Conservation (phyloP, 2,113 vertebrate species). For the Peucedramus taeniatus region DNA sequence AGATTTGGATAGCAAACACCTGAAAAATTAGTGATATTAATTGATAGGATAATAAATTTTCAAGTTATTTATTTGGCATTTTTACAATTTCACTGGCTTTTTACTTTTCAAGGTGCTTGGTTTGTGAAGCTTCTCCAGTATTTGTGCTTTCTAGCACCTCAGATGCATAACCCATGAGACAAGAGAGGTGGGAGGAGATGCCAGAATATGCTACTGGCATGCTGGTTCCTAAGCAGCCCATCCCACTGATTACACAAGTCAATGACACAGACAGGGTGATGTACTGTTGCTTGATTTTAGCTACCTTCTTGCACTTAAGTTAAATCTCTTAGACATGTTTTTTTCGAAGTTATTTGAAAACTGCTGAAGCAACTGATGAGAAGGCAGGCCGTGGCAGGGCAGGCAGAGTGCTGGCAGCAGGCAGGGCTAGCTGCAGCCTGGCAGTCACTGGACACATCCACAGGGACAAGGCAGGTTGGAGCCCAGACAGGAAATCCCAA, state of each 20-base stretch:
- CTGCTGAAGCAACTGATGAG: background rate
- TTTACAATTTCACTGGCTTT: background rate
- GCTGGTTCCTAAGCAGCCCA: background rate
- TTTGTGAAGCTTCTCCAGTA: background rate
- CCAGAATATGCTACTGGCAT: no score
- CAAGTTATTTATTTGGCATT: background rate
- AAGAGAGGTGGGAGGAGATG: background rate
- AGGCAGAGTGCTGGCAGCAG: background rate
- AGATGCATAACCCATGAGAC: background rate
- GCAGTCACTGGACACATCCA: accelerated
- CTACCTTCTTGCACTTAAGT: background rate
- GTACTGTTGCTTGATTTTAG: background rate
- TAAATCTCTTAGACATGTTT: background rate
- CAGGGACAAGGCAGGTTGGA: background rate
- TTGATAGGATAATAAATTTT: background rate
- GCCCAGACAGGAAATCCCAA: background rate
- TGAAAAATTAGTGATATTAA: background rate
- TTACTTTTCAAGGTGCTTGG: background rate
- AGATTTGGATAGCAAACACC: background rate
- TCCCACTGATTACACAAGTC: background rate
- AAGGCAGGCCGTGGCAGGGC: background rate
- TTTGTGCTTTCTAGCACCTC: background rate
- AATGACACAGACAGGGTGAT: background rate
- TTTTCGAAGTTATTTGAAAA: background rate
- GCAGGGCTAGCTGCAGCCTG: background rate